Percentiles rank a stretch among this genome's conserved stretches.
phyloP scores from a whole-genome alignment of 1,140 invertebrate species.

The Drosophila albomicans region DNA sequence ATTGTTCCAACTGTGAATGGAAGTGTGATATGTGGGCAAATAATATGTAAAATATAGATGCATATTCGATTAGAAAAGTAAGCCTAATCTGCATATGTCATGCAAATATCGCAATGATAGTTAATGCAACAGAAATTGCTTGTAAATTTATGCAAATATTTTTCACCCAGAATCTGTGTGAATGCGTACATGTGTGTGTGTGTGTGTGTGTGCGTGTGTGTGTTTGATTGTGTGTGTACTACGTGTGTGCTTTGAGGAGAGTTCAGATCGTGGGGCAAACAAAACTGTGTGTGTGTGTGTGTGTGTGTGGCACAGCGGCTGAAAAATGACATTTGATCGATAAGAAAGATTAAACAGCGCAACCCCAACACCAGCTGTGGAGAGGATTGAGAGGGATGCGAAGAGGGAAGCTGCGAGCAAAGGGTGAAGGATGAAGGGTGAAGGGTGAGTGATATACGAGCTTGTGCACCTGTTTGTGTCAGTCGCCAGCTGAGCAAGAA shows the following conservation, averaged over 20 bases:
- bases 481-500: conserved; percentile 15
- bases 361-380: neutral
- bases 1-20: neutral
- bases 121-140: conserved; percentile 9
- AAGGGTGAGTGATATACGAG: conserved; percentile 46
- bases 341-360: conserved; percentile 40
- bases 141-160: conserved; percentile 13
- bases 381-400: neutral
- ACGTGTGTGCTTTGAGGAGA: neutral
- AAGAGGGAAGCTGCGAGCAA: too few relatives aligned
- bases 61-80: conserved; percentile 7
- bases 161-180: too few relatives aligned
- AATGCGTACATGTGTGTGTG: too few relatives aligned
- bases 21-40: neutral
- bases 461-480: conserved; percentile 38
- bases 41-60: neutral
- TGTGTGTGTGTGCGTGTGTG: neutral
- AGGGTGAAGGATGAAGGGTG: neutral
- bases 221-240: neutral
- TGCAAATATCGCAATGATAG: conserved; percentile 16
- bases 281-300: neutral
- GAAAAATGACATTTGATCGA: conserved; percentile 52
- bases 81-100: conserved; percentile 10
- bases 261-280: neutral
- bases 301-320: conserved; percentile 2